phyloP scores from a whole-genome alignment of 2,113 vertebrate species.

The Numenius arquata region DNA sequence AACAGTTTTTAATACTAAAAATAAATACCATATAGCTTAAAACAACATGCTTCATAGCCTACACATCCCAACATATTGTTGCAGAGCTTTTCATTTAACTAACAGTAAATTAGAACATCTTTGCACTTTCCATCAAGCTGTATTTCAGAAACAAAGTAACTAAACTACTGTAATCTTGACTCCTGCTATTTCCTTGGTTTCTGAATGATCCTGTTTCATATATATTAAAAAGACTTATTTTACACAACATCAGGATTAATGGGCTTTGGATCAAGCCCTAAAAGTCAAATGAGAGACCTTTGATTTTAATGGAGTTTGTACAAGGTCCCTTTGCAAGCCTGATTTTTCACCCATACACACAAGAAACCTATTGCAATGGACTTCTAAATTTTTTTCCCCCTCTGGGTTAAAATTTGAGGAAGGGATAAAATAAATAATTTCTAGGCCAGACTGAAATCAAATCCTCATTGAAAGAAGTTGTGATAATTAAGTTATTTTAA shows the following conservation, averaged over 20 bases:
- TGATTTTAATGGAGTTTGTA: background rate
- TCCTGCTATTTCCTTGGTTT: conserved; percentile 6
- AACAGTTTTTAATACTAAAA: background rate
- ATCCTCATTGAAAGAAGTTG: conserved; percentile 6
- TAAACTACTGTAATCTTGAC: background rate
- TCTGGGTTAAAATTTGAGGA: conserved; percentile 44
- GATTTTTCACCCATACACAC: background rate
- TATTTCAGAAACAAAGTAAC: conserved; percentile 27
- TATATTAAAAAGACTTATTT: background rate
- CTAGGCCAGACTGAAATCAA: conserved; percentile 47
- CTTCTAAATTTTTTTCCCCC: background rate
- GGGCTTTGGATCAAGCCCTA: background rate
- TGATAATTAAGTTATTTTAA: background rate
- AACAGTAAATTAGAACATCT: conserved; percentile 43
- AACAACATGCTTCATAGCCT: background rate
- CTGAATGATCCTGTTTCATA: background rate
- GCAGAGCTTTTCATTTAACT: background rate
- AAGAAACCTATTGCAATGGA: conserved; percentile 23
- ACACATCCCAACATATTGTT: background rate
- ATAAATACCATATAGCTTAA: background rate
- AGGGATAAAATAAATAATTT: conserved; percentile 36
- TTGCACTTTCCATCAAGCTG: conserved; percentile 39
- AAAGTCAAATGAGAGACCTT: background rate
- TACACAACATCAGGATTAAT: background rate
- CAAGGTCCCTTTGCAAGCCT: background rate